Base-by-base conservation (phyloP, 2,113 vertebrate genomes). In the Odocoileus virginianus region DNA sequence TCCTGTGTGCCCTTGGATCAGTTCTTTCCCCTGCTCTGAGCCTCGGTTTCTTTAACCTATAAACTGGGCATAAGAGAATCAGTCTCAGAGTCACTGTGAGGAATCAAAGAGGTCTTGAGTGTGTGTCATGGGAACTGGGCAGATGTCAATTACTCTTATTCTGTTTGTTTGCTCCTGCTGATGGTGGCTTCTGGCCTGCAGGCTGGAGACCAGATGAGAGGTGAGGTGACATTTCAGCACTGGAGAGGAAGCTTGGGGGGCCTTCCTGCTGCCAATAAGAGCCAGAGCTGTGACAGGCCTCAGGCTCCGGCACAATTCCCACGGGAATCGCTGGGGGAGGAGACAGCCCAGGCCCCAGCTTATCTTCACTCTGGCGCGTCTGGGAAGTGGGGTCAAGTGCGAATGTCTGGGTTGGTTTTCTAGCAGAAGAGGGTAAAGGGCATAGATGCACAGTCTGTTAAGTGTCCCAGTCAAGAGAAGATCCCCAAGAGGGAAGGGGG, bases 331-430 rank as follows among this genome's bases (percentile, higher is more conserved):
- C 85, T 81, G 88, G 54, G 89, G 95, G 91, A 95, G 94, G 97
- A 82, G 93, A 43, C 30, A 10, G 71, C 88, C 79, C 58, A 93
- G 94, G 33, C 89, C 86, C 43, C 2, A 30, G 95, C 91, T 97
- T 98, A 98, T 98, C 97, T 98, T 86, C 47, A 54, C 88, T 84
- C n/a, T 28, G n/a, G 83, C 19, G 28, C 10, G 93, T 91, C 95
- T 84, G 91, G 86, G 87, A 95, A 98, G 97, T 71, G 89, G 95
- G 98, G 98, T 98, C 98, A 97, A 98, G 97, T 95, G 61, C 55
- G 52, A 97, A 96, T 96, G 95, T 98, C 98, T 98, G 97, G 93
- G 64, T 97, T 95, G 87, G 81, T 96, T 98, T 71, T 95, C 95
- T 87, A 98, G 91, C 57, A 60, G 74, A 52, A 83, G 74, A 90